Evolutionary conservation across 2,113 vertebrate genomes (phyloP).

Genomic region (Ceyx cyanopectus): DNA sequence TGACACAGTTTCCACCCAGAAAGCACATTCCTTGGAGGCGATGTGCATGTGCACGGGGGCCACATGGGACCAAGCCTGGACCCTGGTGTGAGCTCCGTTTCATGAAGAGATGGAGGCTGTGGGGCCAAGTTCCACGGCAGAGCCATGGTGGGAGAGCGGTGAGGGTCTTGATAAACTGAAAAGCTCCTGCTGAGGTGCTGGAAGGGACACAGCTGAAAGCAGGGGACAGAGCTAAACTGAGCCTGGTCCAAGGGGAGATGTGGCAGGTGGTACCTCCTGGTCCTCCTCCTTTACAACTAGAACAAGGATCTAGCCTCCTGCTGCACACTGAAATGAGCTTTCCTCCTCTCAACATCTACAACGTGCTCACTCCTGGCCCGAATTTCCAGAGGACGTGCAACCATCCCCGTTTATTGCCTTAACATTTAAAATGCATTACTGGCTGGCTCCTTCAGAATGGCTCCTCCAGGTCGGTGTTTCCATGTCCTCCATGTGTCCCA

Average conservation of each 20-base stretch:
- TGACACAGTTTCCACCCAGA: conserved; percentile 62
- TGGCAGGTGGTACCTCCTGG: neutral
- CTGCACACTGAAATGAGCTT: neutral
- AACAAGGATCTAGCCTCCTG: neutral
- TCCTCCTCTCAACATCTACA: neutral
- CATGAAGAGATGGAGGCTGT: fast-evolving
- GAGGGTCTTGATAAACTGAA: neutral
- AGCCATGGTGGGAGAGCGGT: neutral
- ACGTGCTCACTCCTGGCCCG: neutral
- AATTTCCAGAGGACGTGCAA: neutral
- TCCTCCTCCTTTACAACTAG: neutral
- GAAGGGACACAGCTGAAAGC: neutral
- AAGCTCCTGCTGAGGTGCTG: neutral
- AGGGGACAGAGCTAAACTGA: neutral
- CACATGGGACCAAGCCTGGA: neutral
- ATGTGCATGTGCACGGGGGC: neutral
- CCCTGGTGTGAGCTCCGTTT: neutral
- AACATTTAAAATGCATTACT: neutral
- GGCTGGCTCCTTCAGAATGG: neutral
- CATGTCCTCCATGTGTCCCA: neutral
- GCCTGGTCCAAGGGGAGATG: neutral
- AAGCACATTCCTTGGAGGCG: conserved; percentile 61
- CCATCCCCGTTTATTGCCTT: neutral
- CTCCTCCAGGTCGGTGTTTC: conserved; percentile 2
- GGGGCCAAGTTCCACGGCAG: fast-evolving